Base-by-base conservation (phyloP, 2,113 vertebrate genomes). In the human region DNA sequence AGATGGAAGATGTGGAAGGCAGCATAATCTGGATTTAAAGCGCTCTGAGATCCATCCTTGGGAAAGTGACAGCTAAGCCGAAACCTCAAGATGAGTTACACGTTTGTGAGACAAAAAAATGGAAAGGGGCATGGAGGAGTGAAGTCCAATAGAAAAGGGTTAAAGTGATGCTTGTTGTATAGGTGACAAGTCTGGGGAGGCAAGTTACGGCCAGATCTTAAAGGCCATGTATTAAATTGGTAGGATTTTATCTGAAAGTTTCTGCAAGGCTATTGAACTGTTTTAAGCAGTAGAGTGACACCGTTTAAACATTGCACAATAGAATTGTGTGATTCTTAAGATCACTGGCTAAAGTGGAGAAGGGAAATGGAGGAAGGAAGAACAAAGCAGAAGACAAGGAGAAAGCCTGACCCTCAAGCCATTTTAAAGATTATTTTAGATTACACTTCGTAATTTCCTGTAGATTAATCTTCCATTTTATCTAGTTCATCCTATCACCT, bases 21-120 rank as follows among this genome's bases (percentile, higher is more conserved):
- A 92, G 22, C 75, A 22, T 73, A 88, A 91, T 85, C 45, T 91
- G 61, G 35, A 50, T 95, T 93, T 89, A 72, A 93, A 81, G 40
- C 76, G 55, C 3, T 73, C 81, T 32, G 66, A 93, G 85, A 94
- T 66, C 27, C 83, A 96, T 48, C 30, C 72, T 55, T 89, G 73
- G 64, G 43, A 55, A 96, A 96, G n/a, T 75, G 68, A 48, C 30
- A 79, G 59, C 61, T 70, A 81, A 84, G 55, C 10, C 43, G 66
- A 97, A 40, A 89, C 35, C 32, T 72, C 30, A 89, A 45, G 43
- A 83, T 89, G 87, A 95, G 32, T 82, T 90, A 57, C 13, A 61
- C 0, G 2, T 73, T 76, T 95, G 35, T 16, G 52, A 64, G 27
- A 55, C 22, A 38, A 79, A 89, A 81, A 79, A 48, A 14, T 6